A percentile compares a stretch with the other conserved stretches of the same genome.
Conservation (phyloP, 2,797 vertebrate species). For the Acrossocheilus fasciatus region DNA sequence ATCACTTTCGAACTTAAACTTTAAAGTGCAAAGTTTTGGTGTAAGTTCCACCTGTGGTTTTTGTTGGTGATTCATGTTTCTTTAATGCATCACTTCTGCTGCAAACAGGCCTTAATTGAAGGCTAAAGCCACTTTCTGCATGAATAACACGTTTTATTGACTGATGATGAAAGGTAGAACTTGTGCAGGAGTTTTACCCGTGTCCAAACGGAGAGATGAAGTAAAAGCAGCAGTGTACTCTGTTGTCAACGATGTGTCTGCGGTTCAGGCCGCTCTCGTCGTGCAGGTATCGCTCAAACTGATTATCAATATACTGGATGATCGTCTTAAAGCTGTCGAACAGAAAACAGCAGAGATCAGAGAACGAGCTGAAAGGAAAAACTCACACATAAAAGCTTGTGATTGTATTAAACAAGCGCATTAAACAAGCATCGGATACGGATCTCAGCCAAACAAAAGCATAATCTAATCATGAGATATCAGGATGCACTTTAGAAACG, state of each 20-base stretch:
- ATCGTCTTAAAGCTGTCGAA: slow-evolving; percentile 93
- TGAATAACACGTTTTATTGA: not conserved
- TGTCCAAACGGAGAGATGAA: slow-evolving; percentile 98
- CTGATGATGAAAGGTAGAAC: not conserved
- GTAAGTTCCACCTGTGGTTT: not conserved
- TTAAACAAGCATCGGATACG: not conserved
- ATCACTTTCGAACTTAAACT: not conserved
- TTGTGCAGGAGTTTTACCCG: slow-evolving; percentile 79
- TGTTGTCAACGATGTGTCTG: slow-evolving; percentile 94
- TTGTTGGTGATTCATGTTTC: not conserved
- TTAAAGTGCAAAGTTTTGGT: not conserved
- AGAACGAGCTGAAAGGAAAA: not conserved
- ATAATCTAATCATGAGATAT: not conserved
- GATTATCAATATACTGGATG: slow-evolving; percentile 96
- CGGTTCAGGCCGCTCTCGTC: slow-evolving; percentile 97
- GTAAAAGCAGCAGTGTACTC: slow-evolving; percentile 99
- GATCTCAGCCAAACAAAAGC: not conserved
- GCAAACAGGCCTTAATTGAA: not conserved
- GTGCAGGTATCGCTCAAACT: slow-evolving; percentile 97
- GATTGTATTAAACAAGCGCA: not conserved
- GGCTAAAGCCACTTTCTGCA: not conserved
- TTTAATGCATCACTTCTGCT: not conserved
- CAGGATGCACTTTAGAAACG: not conserved
- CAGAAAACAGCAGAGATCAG: slow-evolving; percentile 1
- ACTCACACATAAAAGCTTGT: not conserved